Evolutionary conservation across 30 jellyfish, hydroid and myxozoan species (phyloP).

Genomic region (Cassiopea andromeda): DNA sequence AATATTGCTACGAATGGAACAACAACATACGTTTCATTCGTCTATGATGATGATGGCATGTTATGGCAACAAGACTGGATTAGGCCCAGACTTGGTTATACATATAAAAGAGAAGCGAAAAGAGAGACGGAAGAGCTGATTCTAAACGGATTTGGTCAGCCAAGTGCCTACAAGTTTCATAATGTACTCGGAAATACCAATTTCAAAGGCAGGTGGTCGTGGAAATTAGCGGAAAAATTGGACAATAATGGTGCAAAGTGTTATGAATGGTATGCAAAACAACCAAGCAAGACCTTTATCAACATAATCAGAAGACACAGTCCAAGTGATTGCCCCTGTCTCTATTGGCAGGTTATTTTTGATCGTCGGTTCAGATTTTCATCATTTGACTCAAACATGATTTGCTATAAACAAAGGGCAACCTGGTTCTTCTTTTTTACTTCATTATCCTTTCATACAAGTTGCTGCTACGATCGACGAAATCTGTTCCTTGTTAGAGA

Average conservation of each 20-base stretch:
- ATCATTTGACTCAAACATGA: not conserved
- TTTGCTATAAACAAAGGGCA: conserved; percentile 29
- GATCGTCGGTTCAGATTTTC: conserved; percentile 3
- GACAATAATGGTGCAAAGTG: conserved; percentile 48
- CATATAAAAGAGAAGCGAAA: not conserved
- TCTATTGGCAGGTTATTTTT: no score
- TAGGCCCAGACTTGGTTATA: conserved; percentile 21
- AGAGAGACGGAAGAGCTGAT: not conserved
- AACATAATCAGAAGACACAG: not conserved
- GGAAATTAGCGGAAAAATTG: conserved; percentile 4
- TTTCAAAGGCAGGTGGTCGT: no score
- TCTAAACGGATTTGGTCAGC: conserved; percentile 7
- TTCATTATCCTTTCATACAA: conserved; percentile 14
- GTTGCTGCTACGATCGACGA: conserved; percentile 9
- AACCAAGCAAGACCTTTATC: not conserved
- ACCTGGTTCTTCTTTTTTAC: conserved; percentile 30
- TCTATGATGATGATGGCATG: conserved; percentile 63
- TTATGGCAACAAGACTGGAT: conserved; percentile 58
- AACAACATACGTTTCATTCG: conserved; percentile 31
- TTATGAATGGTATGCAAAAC: conserved; percentile 37
- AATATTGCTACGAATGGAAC: conserved; percentile 6
- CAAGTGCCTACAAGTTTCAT: no score
- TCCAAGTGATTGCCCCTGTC: not conserved
- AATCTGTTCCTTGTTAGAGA: conserved; percentile 9
- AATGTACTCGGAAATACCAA: no score